A percentile compares a stretch with the other conserved stretches of the same genome.
Conservation (phyloP, 2,113 vertebrate species). For the Polyodon spathula region DNA sequence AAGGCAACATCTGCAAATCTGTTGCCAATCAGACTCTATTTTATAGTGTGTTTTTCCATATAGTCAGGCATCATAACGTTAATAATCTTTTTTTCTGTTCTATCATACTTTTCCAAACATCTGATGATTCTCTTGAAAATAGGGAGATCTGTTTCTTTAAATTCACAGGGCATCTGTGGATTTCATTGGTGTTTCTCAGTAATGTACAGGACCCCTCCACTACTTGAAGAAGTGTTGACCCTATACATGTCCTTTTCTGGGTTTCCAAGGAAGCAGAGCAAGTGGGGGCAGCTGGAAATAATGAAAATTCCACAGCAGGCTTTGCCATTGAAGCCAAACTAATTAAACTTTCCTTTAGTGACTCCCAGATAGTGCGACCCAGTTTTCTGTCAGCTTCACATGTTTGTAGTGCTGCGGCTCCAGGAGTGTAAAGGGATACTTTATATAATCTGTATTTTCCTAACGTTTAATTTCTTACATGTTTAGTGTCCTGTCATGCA, state of each 20-base stretch:
- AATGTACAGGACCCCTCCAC: neutral
- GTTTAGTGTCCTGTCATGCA: no score
- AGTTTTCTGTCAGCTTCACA: conserved; percentile 1
- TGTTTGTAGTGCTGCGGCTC: neutral
- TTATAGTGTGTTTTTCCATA: no score
- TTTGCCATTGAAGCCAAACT: conserved; percentile 16
- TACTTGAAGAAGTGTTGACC: no score
- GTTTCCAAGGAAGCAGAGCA: neutral
- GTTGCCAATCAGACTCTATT: no score
- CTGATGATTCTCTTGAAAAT: no score
- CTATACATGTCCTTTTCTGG: neutral
- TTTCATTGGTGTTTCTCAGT: no score
- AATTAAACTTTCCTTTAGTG: conserved; percentile 19
- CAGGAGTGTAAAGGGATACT: neutral
- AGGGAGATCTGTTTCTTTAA: neutral
- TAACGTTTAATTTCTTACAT: no score
- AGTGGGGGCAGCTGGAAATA: conserved; percentile 20
- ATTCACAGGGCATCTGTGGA: neutral
- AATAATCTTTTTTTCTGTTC: no score
- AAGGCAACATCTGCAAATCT: no score
- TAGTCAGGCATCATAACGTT: no score
- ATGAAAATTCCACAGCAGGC: conserved; percentile 19
- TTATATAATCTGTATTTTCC: neutral
- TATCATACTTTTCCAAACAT: no score
- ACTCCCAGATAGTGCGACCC: neutral